phyloP scores from a whole-genome alignment of 2,113 vertebrate species.

The Zeus faber region DNA sequence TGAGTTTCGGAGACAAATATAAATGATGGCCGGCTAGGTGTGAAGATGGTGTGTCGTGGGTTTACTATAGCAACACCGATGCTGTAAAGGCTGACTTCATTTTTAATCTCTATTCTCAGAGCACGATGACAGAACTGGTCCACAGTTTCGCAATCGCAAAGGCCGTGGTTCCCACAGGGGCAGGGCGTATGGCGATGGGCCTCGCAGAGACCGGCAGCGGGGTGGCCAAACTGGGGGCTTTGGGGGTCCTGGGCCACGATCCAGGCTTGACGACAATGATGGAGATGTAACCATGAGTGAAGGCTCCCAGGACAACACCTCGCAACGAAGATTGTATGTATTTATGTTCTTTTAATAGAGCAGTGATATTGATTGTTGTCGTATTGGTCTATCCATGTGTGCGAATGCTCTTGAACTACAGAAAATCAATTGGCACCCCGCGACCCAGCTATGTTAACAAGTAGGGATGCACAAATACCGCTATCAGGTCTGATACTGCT shows the following conservation, averaged over 20 bases:
- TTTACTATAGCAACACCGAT: no score
- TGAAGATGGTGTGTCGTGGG: no score
- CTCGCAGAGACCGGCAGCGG: slow-evolving; percentile 66
- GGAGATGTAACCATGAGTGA: slow-evolving; percentile 82
- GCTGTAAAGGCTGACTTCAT: no score
- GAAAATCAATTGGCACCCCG: no score
- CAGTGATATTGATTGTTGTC: no score
- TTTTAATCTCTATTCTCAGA: slow-evolving; percentile 61
- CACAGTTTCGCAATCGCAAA: slow-evolving; percentile 76
- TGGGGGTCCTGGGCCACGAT: slow-evolving; percentile 49
- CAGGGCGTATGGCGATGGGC: slow-evolving; percentile 66
- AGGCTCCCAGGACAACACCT: slow-evolving; percentile 64
- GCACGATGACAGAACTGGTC: slow-evolving; percentile 78
- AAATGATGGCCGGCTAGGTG: no score
- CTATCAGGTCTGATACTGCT: no score
- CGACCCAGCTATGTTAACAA: no score
- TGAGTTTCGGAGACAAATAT: no score
- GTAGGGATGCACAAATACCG: no score
- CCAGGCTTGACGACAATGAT: slow-evolving; percentile 71
- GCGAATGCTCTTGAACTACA: no score
- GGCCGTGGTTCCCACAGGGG: slow-evolving; percentile 78
- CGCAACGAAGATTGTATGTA: slow-evolving; percentile 80
- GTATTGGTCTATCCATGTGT: no score
- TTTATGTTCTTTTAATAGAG: not conserved
- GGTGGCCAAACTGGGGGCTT: slow-evolving; percentile 45